Evolutionary conservation across 2,113 vertebrate genomes (phyloP), one percentile per base, ranked within the genome.

Genomic region (Psittacara wagleri): DNA sequence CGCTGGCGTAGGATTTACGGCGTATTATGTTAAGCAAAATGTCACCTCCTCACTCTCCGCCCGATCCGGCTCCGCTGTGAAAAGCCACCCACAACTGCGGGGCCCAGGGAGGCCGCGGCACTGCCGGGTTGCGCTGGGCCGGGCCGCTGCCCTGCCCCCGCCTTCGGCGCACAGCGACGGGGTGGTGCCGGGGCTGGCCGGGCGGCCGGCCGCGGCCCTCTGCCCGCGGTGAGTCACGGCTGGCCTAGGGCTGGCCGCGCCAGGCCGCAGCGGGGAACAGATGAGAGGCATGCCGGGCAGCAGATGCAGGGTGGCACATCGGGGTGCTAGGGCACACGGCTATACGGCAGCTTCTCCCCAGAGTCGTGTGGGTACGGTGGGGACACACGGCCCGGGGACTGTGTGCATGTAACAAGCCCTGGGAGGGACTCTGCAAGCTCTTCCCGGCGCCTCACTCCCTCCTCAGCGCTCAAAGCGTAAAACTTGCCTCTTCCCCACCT

Each of bases 351-450:
- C 17, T 62, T 48, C 86, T 88, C 89, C 66, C 35, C 62, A 81
- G 46, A 10, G 33, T 35, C 39, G 83, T 28, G 83, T 51, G 75
- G 48, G 46, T 73, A 62, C 18, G 28, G 29, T 10, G 49, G 79
- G 37, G 37, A 84, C 87, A 43, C 19, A 10, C 22, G 29, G 25
- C 66, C n/a, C 66, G 29, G 64, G 62, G 37, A 76, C 49, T 29
- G 11, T 48, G 59, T 22, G 82, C 41, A 46, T 4, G 78, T 64
- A 31, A 54, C 70, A 44, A 86, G 55, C 67, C 92, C 97, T 95
- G 98, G 97, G 97, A 98, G 97, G 96, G 96, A 97, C 97, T 94
- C 95, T 41, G 96, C 93, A 93, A 95, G 92, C 64, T 93, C 94
- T 95, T 96, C 93, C 90, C 85, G 87, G 90, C 94, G 94, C 44